These are phyloP conservation scores for Threskiornis aethiopicus DNA, from an alignment of 2,797 vertebrate species.

Conservation along the genomic window DNA sequence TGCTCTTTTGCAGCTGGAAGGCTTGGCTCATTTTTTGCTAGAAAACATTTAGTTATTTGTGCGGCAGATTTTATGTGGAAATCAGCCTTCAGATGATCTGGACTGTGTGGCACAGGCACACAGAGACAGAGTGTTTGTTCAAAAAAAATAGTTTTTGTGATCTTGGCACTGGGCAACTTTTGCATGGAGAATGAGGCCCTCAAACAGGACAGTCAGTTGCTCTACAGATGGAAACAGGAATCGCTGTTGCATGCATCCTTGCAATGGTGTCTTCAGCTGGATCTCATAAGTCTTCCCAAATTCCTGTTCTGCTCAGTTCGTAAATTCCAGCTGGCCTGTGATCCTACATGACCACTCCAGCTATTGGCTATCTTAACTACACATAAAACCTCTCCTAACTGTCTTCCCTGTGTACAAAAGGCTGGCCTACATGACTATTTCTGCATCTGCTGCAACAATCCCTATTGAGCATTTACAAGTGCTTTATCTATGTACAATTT, in stretches of 20 bases:
- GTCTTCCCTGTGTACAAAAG: not conserved
- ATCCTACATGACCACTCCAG: not conserved
- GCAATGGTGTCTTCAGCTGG: not conserved
- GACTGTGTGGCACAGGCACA: not conserved
- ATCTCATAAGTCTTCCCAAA: not conserved
- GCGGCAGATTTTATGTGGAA: constrained; percentile 17
- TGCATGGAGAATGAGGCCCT: not conserved
- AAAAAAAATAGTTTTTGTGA: not conserved
- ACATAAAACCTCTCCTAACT: not conserved
- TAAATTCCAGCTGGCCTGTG: not conserved
- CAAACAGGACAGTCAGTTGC: not conserved
- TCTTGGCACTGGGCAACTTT: not conserved
- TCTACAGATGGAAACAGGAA: not conserved
- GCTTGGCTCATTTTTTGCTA: constrained; percentile 23
- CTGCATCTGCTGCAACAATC: not conserved
- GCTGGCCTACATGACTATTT: not conserved
- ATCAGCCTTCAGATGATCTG: constrained; percentile 18
- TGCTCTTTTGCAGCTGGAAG: not conserved
- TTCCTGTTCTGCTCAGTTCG: not conserved
- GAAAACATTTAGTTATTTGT: constrained; percentile 6
- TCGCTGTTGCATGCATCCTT: not conserved
- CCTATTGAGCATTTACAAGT: not conserved
- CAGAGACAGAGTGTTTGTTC: not conserved
- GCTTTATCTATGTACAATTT: not conserved
- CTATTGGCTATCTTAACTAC: not conserved